Evolutionary conservation across 2,888 invertebrate species (phyloP).

Genomic region (Invenusta paracnida): DNA sequence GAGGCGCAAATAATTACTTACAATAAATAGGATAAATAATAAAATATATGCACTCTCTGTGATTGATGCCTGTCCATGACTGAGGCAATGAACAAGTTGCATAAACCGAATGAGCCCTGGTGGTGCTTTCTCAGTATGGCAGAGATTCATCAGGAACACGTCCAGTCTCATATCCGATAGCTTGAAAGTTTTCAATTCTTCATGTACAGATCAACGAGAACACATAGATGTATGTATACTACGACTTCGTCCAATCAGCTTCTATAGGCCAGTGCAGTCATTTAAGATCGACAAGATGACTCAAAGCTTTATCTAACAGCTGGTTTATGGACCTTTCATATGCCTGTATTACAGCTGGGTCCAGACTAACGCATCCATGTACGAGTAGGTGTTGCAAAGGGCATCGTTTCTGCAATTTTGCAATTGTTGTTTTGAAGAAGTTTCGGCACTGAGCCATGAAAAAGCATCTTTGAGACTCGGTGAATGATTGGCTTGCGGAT

Average conservation of each 20-base stretch:
- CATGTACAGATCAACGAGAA: background rate
- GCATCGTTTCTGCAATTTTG: slow-evolving; percentile 16
- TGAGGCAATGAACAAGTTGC: background rate
- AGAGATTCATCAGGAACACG: slow-evolving; percentile 20
- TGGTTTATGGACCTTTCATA: slow-evolving; percentile 9
- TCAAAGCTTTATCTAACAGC: slow-evolving; percentile 20
- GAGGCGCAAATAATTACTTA: no score
- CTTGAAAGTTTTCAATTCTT: background rate
- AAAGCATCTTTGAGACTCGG: background rate
- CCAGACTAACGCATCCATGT: slow-evolving; percentile 15
- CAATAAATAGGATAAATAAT: no score
- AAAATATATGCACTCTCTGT: no score
- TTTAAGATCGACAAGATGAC: background rate
- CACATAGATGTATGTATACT: slow-evolving; percentile 14
- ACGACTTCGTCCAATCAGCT: slow-evolving; percentile 22
- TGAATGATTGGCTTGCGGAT: background rate
- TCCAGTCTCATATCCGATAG: slow-evolving; percentile 1
- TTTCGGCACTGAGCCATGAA: background rate
- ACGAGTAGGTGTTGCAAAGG: slow-evolving; percentile 14
- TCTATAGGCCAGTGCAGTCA: background rate
- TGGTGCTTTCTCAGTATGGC: slow-evolving; percentile 30
- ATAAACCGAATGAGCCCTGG: slow-evolving; percentile 4
- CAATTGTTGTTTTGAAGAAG: background rate
- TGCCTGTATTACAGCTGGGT: slow-evolving; percentile 17
- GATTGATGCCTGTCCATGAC: slow-evolving; percentile 31